Evolutionary conservation across 2,113 vertebrate species (phyloP), one percentile per base, ranked within the genome.

Genomic region (Eulemur macaco): DNA sequence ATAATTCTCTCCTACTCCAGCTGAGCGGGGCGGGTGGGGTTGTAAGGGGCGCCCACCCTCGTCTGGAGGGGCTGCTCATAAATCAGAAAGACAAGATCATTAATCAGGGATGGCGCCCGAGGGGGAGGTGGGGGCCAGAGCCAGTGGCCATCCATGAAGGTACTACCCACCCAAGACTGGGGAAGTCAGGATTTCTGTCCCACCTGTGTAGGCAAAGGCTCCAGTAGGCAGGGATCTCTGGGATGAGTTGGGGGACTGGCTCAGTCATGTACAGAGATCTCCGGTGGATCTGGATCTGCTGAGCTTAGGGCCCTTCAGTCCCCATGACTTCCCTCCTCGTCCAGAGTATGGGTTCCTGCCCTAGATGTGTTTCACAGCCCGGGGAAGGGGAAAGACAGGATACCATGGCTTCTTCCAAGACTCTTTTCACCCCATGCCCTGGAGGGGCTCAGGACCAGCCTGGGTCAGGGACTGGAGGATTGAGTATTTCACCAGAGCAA

Each of bases 1-100:
- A 99, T 99, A 99, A 99, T 99, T 98, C 98, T 98, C 98, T 99
- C 98, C 99, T 99, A 99, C 99, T 99, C 98, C 98, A 99, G 98
- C 85, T 64, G 98, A 98, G 98, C 98, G 69, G 98, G 98, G 97
- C 98, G 77, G 96, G 97, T 71, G 93, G 94, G 95, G 85, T 37
- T 17, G 47, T 96, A 97, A 98, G 98, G 98, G 98, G 98, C 98
- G 90, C 98, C 98, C 98, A 98, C 98, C 99, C 99, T 99, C 98
- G 95, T 99, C 99, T 99, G 97, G 98, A 98, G 98, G 98, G 98
- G 98, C 98, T 98, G 98, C 98, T 99, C 98, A 99, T 99, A 99
- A 99, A 99, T 99, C 99, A 99, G 98, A 98, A 97, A 99, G 99
- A 99, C 99, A 99, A 99, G 98, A 99, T 99, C 99, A 99, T 99